phyloP scores from a whole-genome alignment of 2,797 vertebrate species.

The Gobio occitaniae region DNA sequence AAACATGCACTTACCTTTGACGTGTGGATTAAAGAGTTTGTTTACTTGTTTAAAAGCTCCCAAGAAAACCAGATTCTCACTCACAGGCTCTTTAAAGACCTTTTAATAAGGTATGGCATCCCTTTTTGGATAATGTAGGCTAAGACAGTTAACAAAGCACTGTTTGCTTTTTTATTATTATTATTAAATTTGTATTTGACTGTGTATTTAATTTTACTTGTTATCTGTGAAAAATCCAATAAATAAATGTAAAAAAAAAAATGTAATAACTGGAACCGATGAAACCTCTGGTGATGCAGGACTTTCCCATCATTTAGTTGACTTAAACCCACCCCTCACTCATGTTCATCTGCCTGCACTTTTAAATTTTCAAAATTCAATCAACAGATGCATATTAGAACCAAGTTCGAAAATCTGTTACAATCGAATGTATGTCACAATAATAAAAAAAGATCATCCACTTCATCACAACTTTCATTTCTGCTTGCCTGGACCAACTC shows the following conservation, averaged over 20 bases:
- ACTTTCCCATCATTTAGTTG: not conserved
- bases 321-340: not conserved
- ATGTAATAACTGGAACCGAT: too few species aligned
- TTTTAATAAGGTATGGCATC: not conserved
- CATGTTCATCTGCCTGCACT: not conserved
- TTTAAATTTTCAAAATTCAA: not conserved
- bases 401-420: not conserved
- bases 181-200: not conserved
- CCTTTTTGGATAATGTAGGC: not conserved
- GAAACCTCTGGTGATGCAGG: too few species aligned
- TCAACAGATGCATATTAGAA: not conserved
- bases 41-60: not conserved
- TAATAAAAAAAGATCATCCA: not conserved
- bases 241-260: too few species aligned
- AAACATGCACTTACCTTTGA: not conserved
- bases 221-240: too few species aligned
- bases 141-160: not conserved
- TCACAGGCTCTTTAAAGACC: not conserved
- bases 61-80: not conserved
- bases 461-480: not conserved
- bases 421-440: not conserved
- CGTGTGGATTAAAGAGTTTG: not conserved
- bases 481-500: constrained; percentile 21
- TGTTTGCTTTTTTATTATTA: not conserved
- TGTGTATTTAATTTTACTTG: not conserved